A percentile compares a stretch with the other conserved stretches of the same genome.
phyloP scores from a whole-genome alignment of 2,797 vertebrate species.

The Mycteria americana region DNA sequence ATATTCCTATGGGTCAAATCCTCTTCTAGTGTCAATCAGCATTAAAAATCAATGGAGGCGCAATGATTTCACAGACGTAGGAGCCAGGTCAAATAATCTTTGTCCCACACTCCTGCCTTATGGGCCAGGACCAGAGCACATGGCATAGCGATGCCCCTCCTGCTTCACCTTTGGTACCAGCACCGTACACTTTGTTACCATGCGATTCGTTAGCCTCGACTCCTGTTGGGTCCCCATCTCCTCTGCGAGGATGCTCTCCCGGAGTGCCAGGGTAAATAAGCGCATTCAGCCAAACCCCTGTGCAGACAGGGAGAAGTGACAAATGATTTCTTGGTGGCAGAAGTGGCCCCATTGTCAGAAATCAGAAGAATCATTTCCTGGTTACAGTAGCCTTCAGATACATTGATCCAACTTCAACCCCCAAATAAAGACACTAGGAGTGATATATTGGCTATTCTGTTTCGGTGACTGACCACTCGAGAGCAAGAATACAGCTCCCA shows the following conservation, averaged over 20 bases:
- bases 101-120: neutral
- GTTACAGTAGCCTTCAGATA: conserved; percentile 37
- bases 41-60: neutral
- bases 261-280: neutral
- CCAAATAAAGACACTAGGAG: neutral
- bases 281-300: neutral
- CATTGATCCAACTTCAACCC: neutral
- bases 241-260: neutral
- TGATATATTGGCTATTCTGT: conserved; percentile 22
- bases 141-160: neutral
- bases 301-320: neutral
- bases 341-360: neutral
- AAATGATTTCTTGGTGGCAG: neutral
- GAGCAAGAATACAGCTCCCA: conserved; percentile 19
- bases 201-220: rapidly evolving
- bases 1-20: neutral
- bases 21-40: neutral
- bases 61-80: neutral
- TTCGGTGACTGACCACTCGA: neutral
- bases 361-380: neutral
- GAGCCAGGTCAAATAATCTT: neutral
- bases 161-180: neutral
- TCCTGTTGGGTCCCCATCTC: neutral
- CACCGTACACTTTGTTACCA: rapidly evolving
- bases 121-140: neutral